Evolutionary conservation across 2,797 vertebrate genomes (phyloP).

Genomic region (Molossus molossus): DNA sequence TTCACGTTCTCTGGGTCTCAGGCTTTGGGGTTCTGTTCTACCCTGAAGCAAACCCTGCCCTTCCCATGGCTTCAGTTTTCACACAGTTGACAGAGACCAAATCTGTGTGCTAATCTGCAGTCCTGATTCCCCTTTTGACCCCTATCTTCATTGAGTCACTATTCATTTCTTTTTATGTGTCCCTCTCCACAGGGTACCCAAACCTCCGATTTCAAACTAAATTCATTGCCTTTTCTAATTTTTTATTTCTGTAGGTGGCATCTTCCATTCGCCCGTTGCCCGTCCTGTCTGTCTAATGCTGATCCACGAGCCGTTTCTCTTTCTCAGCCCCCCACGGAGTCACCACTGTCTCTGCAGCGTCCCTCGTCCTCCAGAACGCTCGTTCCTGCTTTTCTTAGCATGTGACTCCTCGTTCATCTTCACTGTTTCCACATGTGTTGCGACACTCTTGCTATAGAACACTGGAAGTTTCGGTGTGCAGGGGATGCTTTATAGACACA

Average conservation of each 20-base stretch:
- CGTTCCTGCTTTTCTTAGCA: not conserved
- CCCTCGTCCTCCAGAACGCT: not conserved
- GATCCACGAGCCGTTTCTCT: not conserved
- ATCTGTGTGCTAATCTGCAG: not conserved
- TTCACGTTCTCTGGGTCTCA: not conserved
- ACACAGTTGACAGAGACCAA: not conserved
- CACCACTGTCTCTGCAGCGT: not conserved
- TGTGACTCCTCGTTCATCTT: not conserved
- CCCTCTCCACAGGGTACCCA: not conserved
- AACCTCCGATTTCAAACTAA: not conserved
- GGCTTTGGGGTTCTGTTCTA: not conserved
- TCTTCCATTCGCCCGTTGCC: too few relatives aligned
- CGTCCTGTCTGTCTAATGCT: not conserved
- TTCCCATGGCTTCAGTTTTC: not conserved
- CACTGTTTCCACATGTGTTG: not conserved
- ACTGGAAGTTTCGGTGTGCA: not conserved
- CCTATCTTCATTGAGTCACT: not conserved
- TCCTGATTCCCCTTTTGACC: not conserved
- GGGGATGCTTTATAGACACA: not conserved
- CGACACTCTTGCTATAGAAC: not conserved
- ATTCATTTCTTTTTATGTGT: too few relatives aligned
- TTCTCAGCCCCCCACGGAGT: not conserved
- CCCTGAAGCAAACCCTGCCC: not conserved
- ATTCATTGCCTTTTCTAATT: not conserved
- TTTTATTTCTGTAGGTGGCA: not conserved